Percentiles rank a stretch among this genome's conserved stretches.
Conservation (phyloP, 1,140 invertebrate species). For the Pachypsylla venusta region DNA sequence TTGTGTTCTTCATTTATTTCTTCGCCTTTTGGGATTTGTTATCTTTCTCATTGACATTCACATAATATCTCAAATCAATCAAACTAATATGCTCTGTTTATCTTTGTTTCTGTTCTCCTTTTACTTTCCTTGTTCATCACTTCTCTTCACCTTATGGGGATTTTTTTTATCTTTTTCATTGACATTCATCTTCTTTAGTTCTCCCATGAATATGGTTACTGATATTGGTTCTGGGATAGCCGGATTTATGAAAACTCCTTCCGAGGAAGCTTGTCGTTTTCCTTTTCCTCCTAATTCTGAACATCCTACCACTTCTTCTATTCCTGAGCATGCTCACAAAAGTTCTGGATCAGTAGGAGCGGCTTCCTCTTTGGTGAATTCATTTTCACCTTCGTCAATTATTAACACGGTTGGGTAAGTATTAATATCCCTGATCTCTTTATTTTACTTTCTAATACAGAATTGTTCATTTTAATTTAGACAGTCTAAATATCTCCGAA, state of each 20-base stretch:
- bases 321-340: constrained; percentile 28
- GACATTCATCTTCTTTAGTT: constrained; percentile 37
- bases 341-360: constrained; percentile 19
- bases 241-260: constrained; percentile 69
- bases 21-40: too few relatives aligned
- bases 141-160: constrained; percentile 5
- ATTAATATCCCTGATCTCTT: too few relatives aligned
- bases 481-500: too few relatives aligned
- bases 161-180: constrained; percentile 12
- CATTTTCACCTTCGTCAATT: constrained; percentile 26
- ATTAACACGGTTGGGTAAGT: constrained; percentile 27
- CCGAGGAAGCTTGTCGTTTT: constrained; percentile 53
- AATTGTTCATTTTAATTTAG: too few relatives aligned
- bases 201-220: constrained; percentile 72
- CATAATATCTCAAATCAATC: too few relatives aligned
- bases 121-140: constrained; percentile 15
- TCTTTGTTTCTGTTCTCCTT: background rate
- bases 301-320: constrained; percentile 33
- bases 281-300: constrained; percentile 33
- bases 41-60: too few relatives aligned
- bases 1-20: too few relatives aligned
- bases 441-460: too few relatives aligned
- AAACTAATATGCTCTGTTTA: too few relatives aligned
- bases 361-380: constrained; percentile 10
- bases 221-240: constrained; percentile 60